Evolutionary conservation across 2,797 vertebrate species (phyloP), one percentile per base, ranked within the genome.

Genomic region (Danio albolineatus): DNA sequence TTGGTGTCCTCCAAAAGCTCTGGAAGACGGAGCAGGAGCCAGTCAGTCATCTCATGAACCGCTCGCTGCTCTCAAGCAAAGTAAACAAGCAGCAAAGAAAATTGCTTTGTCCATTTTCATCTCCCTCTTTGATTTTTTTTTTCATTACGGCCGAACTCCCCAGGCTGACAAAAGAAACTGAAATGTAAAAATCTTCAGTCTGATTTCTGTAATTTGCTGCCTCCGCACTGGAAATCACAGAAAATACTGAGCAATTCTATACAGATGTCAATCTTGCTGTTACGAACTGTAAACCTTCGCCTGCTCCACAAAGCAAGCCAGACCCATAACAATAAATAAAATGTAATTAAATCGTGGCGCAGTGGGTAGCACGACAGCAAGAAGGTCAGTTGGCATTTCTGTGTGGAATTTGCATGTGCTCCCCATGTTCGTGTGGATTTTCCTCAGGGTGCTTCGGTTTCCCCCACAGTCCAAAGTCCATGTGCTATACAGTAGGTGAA

Each of bases 51-150:
- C 75, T 79, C 17, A 21, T 78, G 64, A 80, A 39, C 39, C 5
- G 28, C 28, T 28, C 28, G 36, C 59, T 56, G 59, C 59, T 76
- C 72, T 71, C 73, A 17, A 77, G 75, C 67, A 75, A 75, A 12
- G 17, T 56, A 80, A 54, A 54, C 60, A 53, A 66, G 21, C 38
- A 57, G 3, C 44, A 44, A 78, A 67, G 73, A 79, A 80, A 83
- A 76, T 64, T 19, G 61, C 62, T 60, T 59, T 79, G 61, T 60
- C 61, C 76, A 60, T 73, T 86, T 80, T 77, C 56, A 44, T 73
- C 17, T 48, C 70, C 53, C 38, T 59, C 54, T 53, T 79, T 85
- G 73, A 70, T 69, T 28, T 28, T 57, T 28, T 28, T 57, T 51
- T 53, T 57, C 65, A 62, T 61, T 82, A 69, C 65, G 49, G 59